phyloP scores from a whole-genome alignment of 2,113 vertebrate genomes.

The Onychorhynchus coronatus region DNA sequence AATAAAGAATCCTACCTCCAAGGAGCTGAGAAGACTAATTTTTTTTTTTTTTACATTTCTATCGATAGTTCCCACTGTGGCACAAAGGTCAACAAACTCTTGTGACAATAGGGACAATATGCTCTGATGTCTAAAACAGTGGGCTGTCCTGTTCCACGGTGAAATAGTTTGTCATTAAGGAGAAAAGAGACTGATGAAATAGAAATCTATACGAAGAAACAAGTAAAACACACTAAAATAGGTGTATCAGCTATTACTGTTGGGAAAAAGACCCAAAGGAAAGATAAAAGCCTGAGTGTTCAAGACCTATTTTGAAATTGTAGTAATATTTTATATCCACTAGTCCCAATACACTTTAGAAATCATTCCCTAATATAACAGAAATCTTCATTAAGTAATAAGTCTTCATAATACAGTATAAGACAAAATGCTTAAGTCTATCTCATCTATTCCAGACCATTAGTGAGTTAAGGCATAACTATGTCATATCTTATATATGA shows the following conservation, averaged over 20 bases:
- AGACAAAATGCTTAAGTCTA: neutral
- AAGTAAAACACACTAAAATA: neutral
- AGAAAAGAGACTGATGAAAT: neutral
- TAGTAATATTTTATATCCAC: neutral
- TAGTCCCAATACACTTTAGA: neutral
- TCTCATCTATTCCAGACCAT: neutral
- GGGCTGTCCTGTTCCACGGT: neutral
- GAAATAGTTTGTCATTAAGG: neutral
- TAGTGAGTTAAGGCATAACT: neutral
- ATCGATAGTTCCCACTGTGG: neutral
- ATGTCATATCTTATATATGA: too few species aligned
- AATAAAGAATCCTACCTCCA: neutral
- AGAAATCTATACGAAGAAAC: neutral
- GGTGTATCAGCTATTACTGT: neutral
- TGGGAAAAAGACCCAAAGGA: neutral
- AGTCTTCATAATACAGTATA: neutral
- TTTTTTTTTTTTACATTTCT: neutral
- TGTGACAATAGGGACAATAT: neutral
- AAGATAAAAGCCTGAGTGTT: neutral
- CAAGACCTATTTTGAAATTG: neutral
- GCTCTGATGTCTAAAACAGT: neutral
- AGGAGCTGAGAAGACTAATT: neutral
- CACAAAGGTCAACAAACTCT: neutral
- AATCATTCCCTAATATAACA: neutral
- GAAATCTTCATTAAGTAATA: neutral